These are phyloP conservation scores for Ypsolopha scabrella DNA, from an alignment of 2,888 invertebrate genomes.

Conservation along the genomic window DNA sequence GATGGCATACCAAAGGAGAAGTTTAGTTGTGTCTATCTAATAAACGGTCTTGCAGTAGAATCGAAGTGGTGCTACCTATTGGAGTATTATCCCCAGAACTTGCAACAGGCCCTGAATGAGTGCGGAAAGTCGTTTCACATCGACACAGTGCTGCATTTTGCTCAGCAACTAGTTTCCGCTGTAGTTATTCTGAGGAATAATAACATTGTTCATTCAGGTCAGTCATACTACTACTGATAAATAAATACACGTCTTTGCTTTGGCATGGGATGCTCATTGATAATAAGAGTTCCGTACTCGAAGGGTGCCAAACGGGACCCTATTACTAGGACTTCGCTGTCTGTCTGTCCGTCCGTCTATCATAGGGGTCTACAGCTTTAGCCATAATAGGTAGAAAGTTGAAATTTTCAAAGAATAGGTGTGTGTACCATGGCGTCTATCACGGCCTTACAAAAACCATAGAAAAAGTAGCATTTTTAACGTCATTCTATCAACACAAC, in stretches of 20 bases:
- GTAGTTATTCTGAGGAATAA: slow-evolving; percentile 27
- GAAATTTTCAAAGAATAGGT: too few species aligned
- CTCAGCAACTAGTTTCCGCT: slow-evolving; percentile 35
- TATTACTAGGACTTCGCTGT: too few species aligned
- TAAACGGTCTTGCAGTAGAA: slow-evolving; percentile 18
- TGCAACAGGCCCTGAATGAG: slow-evolving; percentile 20
- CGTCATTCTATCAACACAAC: too few species aligned
- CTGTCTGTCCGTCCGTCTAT: too few species aligned
- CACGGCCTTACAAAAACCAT: too few species aligned
- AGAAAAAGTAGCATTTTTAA: too few species aligned
- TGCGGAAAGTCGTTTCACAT: slow-evolving; percentile 24
- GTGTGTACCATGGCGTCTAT: too few species aligned
- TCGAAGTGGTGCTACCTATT: slow-evolving; percentile 28
- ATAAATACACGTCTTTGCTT: neutral
- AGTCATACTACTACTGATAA: neutral
- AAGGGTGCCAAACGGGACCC: too few species aligned
- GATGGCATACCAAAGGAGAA: slow-evolving; percentile 19
- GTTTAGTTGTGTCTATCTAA: slow-evolving; percentile 19
- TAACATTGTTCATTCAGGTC: slow-evolving; percentile 41
- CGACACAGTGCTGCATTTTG: slow-evolving; percentile 25
- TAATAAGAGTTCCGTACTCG: too few species aligned
- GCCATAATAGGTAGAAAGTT: too few species aligned
- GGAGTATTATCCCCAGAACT: slow-evolving; percentile 36
- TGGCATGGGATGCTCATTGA: neutral
- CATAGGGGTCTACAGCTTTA: too few species aligned